Conservation (phyloP, 1,140 invertebrate genomes). For the Sesamia nonagrioides region DNA sequence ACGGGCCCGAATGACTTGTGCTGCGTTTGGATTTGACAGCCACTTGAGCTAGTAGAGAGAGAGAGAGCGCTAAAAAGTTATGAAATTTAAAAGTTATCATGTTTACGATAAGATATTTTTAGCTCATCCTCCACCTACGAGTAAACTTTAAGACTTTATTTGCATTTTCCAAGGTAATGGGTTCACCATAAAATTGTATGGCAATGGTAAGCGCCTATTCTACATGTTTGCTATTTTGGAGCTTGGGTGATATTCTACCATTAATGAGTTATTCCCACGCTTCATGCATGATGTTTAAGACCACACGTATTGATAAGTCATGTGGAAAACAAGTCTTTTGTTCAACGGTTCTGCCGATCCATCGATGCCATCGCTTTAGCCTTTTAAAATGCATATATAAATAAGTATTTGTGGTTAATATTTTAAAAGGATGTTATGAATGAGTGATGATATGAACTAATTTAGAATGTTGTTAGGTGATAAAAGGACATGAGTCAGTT, state of each 20-base stretch:
- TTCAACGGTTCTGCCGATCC: no score
- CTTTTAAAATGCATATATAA: no score
- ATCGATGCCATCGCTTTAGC: no score
- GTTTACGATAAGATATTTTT: background rate
- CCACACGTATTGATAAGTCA: constrained; percentile 24
- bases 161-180: constrained; percentile 6
- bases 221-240: constrained; percentile 1
- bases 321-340: constrained; percentile 25
- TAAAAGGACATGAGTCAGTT: background rate
- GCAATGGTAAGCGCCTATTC: background rate
- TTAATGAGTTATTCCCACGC: constrained; percentile 15
- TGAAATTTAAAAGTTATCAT: background rate
- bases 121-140: background rate
- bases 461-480: background rate
- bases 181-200: constrained; percentile 13
- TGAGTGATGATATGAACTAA: background rate
- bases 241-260: background rate
- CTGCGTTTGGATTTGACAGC: constrained; percentile 47
- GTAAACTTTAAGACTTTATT: background rate
- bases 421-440: background rate
- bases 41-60: constrained; percentile 26
- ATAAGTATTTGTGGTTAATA: no score
- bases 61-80: background rate
- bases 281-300: constrained; percentile 5
- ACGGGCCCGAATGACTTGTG: constrained; percentile 57